These are phyloP conservation scores for Catocala sponsa DNA, from an alignment of 2,888 invertebrate species.

Conservation along the genomic window DNA sequence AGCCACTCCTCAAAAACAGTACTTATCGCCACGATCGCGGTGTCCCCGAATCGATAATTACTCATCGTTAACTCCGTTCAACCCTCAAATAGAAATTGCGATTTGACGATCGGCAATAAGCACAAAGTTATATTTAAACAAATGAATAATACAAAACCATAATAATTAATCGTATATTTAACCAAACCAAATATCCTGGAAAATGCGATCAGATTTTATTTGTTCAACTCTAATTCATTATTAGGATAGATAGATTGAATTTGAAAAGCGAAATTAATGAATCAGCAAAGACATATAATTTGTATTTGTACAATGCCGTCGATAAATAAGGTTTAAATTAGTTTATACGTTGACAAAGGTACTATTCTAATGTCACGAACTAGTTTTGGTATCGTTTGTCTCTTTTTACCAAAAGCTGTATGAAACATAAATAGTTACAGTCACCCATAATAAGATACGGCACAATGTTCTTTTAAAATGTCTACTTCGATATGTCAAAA, in stretches of 20 bases:
- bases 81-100: too few species aligned
- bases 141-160: conserved; percentile 4
- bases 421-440: too few species aligned
- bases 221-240: conserved; percentile 16
- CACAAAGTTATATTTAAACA: background rate
- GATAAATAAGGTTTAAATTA: conserved; percentile 41
- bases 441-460: too few species aligned
- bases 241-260: conserved; percentile 29
- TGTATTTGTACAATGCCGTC: conserved; percentile 17
- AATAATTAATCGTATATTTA: conserved; percentile 9
- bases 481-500: too few species aligned
- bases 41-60: too few species aligned
- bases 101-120: too few species aligned
- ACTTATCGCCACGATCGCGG: too few species aligned
- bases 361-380: background rate
- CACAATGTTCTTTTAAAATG: too few species aligned
- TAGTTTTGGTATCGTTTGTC: background rate
- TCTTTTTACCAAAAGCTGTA: too few species aligned
- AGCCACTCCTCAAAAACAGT: too few species aligned
- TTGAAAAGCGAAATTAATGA: conserved; percentile 33
- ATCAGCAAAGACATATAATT: conserved; percentile 21
- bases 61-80: too few species aligned
- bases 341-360: conserved; percentile 19
- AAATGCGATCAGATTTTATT: conserved; percentile 11
- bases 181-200: background rate